Evolutionary conservation across 1,140 invertebrate species (phyloP), one percentile per base, ranked within the genome.

Genomic region (Penaeus vannamei): DNA sequence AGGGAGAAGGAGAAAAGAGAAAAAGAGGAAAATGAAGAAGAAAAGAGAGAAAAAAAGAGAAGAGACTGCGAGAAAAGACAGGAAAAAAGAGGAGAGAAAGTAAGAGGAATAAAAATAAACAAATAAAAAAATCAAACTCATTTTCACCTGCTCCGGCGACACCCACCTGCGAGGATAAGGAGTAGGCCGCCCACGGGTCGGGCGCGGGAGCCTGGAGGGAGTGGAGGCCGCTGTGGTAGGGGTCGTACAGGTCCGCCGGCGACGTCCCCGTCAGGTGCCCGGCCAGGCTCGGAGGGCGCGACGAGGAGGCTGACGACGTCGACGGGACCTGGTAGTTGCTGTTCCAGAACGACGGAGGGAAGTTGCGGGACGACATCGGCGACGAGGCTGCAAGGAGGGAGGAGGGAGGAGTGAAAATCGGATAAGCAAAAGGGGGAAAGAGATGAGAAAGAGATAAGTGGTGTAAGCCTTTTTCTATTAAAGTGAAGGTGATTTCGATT

Each of bases 291-390:
- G 85, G 85, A 10, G 85, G 85, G 36, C 85, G 60, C 19, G 85
- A 87, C 61, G 85, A 87, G 10, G 84, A 85, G 5, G 86, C 77
- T 22, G 86, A 82, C 42, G 76, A 85, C 29, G 87, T 82, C 10
- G 87, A 76, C 53, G 60, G 90, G 72, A 85, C 90, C 90, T 93
- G 92, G 92, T 93, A 93, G 29, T 92, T 89, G 79, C 93, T 93
- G 91, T 93, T 93, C 93, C 93, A 93, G 90, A 93, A 93, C 23
- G 93, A 93, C 7, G 93, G 92, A 20, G 93, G 93, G 59, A 93
- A 92, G 90, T 93, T 93, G 29, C 93, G 86, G 29, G 93, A 92
- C 29, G 93, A 93, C 93, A 93, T 93, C 23, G 93, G 91, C 1
- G 92, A 92, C 19, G 92, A 92, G 60, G 93, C 93, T 93, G 92